Evolutionary conservation across 1,140 invertebrate genomes (phyloP).

Genomic region (Platyscapa corneri): DNA sequence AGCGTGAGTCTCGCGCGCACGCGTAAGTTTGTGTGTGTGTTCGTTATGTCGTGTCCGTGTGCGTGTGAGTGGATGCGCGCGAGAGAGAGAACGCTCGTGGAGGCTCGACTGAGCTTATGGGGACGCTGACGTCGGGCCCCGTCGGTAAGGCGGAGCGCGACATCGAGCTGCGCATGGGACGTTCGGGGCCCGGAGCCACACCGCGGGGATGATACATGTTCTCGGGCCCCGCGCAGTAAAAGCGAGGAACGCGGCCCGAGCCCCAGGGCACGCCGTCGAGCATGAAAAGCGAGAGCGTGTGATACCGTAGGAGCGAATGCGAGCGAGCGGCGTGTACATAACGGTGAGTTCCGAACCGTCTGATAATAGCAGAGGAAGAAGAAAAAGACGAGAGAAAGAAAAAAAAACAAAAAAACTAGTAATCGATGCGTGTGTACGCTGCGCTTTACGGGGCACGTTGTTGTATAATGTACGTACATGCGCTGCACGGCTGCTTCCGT

Average conservation of each 20-base stretch:
- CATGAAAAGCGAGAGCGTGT: neutral
- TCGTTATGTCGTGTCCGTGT: too few relatives aligned
- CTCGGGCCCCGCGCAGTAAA: neutral
- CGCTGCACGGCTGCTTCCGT: constrained; percentile 56
- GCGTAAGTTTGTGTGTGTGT: too few relatives aligned
- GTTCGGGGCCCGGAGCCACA: too few relatives aligned
- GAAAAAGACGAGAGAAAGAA: neutral
- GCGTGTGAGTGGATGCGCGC: neutral
- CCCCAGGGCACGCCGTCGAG: neutral
- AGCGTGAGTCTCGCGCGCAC: neutral
- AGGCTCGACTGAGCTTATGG: neutral
- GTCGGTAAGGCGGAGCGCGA: constrained; percentile 6
- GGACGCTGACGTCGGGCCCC: neutral
- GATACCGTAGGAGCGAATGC: neutral
- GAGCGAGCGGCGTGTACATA: constrained; percentile 14
- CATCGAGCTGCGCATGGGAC: neutral
- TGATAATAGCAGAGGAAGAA: neutral
- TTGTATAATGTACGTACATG: constrained; percentile 51
- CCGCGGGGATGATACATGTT: too few relatives aligned
- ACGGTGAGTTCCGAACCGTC: neutral
- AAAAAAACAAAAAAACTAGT: neutral
- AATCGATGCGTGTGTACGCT: neutral
- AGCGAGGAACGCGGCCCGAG: neutral
- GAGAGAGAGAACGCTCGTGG: neutral
- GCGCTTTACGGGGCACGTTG: constrained; percentile 26